Evolutionary conservation across 2,888 invertebrate genomes (phyloP), one percentile per base, ranked within the genome.

Genomic region (Xestobium rufovillosum): DNA sequence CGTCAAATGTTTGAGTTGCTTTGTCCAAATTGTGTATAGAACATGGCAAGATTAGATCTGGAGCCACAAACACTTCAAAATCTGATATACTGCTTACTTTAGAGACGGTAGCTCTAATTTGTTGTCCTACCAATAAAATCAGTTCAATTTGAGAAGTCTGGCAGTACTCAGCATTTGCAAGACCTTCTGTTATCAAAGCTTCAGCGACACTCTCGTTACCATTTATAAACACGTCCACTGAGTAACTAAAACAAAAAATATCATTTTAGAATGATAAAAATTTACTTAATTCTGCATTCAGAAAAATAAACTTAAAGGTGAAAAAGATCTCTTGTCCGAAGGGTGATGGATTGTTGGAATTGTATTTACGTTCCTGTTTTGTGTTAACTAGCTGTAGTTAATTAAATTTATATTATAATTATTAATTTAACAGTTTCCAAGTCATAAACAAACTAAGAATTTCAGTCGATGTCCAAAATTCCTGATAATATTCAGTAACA

Each of bases 1-100:
- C 71, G 3, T 71, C 56, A 2, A 66, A 60, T 2, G 55, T 59
- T 9, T 66, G 66, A 0, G 65, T 65, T 2, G 70, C 68, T 0
- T 52, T 46, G 0, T 63, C 61, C 14, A 61, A 66, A 57, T 74
- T 74, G 53, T 73, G 69, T 10, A 74, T 56, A 15, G 60, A 57
- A 44, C 74, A 73, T 34, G 63, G 61, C 36, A 75, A 45, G 1
- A 70, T 66, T 40, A 71, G 66, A 47, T 63, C 66, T 10, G 63
- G 61, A 38, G 66, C 61, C 19, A 71, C 54, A 15, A 67, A 63
- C 39, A 72, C 51, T 38, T 63, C 60, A 47, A 73, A 69, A 41
- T 67, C 66, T 14, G 48, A 47, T 14, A 66, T 52, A 32, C 57
- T 60, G 42, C 65, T 63, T 2, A 71, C 63, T 42, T 56, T 63